Percentiles rank a stretch among this genome's conserved stretches.
These are phyloP conservation scores for Coenonympha arcania DNA, from an alignment of 2,888 invertebrate species.

Conservation along the genomic window DNA sequence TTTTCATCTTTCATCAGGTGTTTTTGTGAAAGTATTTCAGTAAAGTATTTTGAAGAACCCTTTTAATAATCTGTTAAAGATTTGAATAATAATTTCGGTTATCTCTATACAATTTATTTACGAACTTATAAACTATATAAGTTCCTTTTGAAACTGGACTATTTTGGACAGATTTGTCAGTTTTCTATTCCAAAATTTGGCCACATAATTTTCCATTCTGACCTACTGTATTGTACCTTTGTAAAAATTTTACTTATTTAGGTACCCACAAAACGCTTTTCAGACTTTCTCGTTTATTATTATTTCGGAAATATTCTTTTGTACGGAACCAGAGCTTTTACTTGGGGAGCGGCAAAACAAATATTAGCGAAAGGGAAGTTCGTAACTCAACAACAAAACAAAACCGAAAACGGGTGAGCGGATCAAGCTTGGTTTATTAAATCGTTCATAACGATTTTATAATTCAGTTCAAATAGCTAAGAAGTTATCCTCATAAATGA, in stretches of 20 bases:
- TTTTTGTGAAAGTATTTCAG: too few relatives aligned
- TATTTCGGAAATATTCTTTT: neutral
- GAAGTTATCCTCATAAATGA: too few relatives aligned
- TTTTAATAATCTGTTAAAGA: too few relatives aligned
- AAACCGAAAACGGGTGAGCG: neutral
- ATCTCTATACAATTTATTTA: too few relatives aligned
- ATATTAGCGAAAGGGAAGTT: neutral
- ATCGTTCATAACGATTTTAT: neutral
- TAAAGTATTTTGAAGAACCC: too few relatives aligned
- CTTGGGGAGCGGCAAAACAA: neutral
- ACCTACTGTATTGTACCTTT: constrained; percentile 12
- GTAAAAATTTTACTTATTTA: constrained; percentile 13
- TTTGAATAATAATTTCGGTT: too few relatives aligned
- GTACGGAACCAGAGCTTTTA: neutral
- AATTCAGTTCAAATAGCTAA: too few relatives aligned
- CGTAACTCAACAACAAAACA: neutral
- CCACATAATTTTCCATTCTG: constrained; percentile 1
- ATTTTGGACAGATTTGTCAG: too few relatives aligned
- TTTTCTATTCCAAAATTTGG: too few relatives aligned
- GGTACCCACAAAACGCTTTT: constrained; percentile 11
- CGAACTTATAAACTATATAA: too few relatives aligned
- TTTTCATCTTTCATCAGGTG: too few relatives aligned
- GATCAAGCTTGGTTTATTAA: neutral
- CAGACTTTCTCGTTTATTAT: neutral
- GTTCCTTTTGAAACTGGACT: too few relatives aligned